A percentile compares a stretch with the other conserved stretches of the same genome.
Conservation (phyloP, 2,113 vertebrate genomes). For the Albula glossodonta region DNA sequence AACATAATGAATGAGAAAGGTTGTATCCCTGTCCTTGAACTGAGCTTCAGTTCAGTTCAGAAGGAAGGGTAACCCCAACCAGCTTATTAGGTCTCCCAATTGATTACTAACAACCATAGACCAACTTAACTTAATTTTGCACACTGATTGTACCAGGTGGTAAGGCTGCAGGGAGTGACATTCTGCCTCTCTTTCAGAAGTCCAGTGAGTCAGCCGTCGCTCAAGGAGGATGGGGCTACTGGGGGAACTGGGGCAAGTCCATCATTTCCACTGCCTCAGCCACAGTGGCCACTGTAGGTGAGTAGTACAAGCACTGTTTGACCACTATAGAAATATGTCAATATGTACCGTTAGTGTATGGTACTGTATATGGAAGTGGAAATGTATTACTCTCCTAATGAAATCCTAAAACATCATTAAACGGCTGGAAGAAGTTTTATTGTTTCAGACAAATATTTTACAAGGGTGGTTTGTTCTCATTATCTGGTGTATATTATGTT, state of each 20-base stretch:
- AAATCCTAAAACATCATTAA: background rate
- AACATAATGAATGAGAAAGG: no score
- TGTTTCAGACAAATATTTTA: no score
- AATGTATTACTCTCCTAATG: background rate
- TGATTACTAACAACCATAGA: background rate
- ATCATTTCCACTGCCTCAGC: constrained; percentile 89
- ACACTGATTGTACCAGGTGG: background rate
- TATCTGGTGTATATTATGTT: background rate
- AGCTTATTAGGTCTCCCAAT: no score
- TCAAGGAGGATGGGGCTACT: constrained; percentile 87
- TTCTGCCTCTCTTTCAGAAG: constrained; percentile 35
- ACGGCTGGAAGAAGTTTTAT: no score
- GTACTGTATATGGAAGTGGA: no score
- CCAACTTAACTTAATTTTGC: background rate
- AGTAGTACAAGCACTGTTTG: constrained; percentile 46
- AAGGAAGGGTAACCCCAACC: no score
- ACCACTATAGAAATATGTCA: no score
- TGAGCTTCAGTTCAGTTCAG: no score
- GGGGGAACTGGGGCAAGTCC: constrained; percentile 97
- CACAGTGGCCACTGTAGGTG: constrained; percentile 92
- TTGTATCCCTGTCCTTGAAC: no score
- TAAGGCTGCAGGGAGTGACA: background rate
- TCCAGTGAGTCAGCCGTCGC: constrained; percentile 59
- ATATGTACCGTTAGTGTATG: no score
- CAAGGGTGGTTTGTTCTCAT: background rate